A percentile compares a stretch with the other conserved stretches of the same genome.
These are phyloP conservation scores for Jordanella pulchra DNA, from an alignment of 2,797 vertebrate species.

Conservation along the genomic window DNA sequence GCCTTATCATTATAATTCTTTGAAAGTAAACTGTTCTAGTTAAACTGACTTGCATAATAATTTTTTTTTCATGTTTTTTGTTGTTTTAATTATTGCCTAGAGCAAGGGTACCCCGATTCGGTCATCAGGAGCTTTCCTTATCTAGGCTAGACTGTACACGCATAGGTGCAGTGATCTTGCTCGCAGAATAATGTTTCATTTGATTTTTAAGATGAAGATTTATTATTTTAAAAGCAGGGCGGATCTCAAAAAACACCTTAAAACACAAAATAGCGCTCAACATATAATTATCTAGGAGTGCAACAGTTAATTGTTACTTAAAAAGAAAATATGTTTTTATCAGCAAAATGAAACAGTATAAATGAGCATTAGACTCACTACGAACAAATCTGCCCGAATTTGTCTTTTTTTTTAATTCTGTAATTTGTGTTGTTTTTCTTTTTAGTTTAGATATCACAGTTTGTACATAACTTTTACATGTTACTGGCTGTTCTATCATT, in stretches of 20 bases:
- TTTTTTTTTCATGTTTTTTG: background rate
- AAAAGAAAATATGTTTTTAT: background rate
- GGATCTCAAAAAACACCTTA: background rate
- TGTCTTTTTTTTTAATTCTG: background rate
- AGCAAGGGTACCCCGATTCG: no score
- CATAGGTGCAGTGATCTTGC: slow-evolving; percentile 22
- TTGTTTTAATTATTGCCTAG: background rate
- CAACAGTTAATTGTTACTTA: background rate
- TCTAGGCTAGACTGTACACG: no score
- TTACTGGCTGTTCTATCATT: no score
- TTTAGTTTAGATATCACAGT: no score
- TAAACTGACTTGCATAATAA: background rate
- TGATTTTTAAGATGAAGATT: background rate
- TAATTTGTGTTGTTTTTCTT: background rate
- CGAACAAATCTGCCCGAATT: no score
- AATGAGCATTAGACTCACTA: no score
- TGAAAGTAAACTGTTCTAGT: background rate
- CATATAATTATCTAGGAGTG: background rate
- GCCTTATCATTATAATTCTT: background rate
- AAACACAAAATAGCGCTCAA: background rate
- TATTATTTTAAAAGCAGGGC: background rate
- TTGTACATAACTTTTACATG: background rate
- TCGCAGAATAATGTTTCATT: background rate
- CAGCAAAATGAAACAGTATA: background rate
- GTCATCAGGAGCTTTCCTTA: no score